Base-by-base conservation (phyloP, 2,888 invertebrate species). In the Drosophila algonquin region DNA sequence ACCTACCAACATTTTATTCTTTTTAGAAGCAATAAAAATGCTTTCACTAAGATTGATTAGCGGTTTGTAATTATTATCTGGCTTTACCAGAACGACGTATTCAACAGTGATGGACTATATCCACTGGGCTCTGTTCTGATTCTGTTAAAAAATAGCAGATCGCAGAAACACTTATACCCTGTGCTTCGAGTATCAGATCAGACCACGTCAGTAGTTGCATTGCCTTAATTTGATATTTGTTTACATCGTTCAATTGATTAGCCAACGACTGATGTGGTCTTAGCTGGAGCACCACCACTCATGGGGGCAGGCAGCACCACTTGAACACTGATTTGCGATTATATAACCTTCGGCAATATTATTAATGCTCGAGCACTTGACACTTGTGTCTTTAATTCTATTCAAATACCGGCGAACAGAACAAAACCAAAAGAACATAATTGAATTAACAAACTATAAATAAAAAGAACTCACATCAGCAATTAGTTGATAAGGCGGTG, bases 141-240 rank as follows among this genome's bases (percentile, higher is more conserved):
- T 32, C 10, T 10, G 10, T 3, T 3, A 3, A 3, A 32, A 24
- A 24, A 24, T 3, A 24, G 24, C 0, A 32, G 3, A 32, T 10
- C 10, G 3, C 3, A 32, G 32, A 32, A 12, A 35, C 4, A 12
- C 0, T 14, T 1, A 14, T 40, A 40, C n/a, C 40, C 40, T n/a
- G 7, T 7, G 40, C n/a, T n/a, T 40, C n/a, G n/a, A 2, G 40
- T 5, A 40, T 14, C 6, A 40, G 6, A 40, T 14, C 40, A n/a
- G 40, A 7, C 40, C 45, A 67, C 50, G 71, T 71, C 44, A 65
- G 59, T n/a, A 65, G 59, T 59, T 71, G 72, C 60, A 67, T 24
- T 71, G 71, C 58, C 58, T 14, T 40, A n/a, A 40, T 7, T 40
- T 40, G 40, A 40, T 40, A 40, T 7, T 40, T 7, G 7, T n/a